phyloP scores from a whole-genome alignment of 2,113 vertebrate species.

The Albula glossodonta region DNA sequence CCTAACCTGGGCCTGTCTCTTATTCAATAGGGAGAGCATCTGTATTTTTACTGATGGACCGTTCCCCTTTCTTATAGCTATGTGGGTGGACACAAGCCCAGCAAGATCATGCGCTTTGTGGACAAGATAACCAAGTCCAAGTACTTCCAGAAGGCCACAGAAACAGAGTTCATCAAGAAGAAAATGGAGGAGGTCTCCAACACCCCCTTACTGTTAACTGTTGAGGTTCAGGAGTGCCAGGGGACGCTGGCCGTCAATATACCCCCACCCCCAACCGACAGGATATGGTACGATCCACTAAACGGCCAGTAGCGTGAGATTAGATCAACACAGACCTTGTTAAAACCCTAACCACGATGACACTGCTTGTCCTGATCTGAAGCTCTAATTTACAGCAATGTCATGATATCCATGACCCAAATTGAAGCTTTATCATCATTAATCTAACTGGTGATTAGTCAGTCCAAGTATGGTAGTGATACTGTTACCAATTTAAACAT shows the following conservation, averaged over 20 bases:
- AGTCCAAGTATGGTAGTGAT: background rate
- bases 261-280: conserved; percentile 94
- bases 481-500: background rate
- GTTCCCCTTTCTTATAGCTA: conserved; percentile 67
- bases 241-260: conserved; percentile 94
- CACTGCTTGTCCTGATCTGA: background rate
- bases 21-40: no score
- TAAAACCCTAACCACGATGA: background rate
- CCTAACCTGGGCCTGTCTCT: no score
- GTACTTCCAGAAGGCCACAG: conserved; percentile 98
- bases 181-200: conserved; percentile 99
- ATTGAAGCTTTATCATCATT: background rate
- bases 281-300: conserved; percentile 84
- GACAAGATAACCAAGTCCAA: conserved; percentile 99
- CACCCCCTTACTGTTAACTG: conserved; percentile 92
- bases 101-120: conserved; percentile 98
- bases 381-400: background rate
- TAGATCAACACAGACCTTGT: conserved; percentile 4
- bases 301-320: background rate
- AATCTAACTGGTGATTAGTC: background rate
- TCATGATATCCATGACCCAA: background rate
- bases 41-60: no score
- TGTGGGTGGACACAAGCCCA: conserved; percentile 86
- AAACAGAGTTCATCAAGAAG: conserved; percentile 98
- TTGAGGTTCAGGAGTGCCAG: conserved; percentile 93